These are phyloP conservation scores for Prinia subflava DNA, from an alignment of 2,113 vertebrate genomes.

Conservation along the genomic window DNA sequence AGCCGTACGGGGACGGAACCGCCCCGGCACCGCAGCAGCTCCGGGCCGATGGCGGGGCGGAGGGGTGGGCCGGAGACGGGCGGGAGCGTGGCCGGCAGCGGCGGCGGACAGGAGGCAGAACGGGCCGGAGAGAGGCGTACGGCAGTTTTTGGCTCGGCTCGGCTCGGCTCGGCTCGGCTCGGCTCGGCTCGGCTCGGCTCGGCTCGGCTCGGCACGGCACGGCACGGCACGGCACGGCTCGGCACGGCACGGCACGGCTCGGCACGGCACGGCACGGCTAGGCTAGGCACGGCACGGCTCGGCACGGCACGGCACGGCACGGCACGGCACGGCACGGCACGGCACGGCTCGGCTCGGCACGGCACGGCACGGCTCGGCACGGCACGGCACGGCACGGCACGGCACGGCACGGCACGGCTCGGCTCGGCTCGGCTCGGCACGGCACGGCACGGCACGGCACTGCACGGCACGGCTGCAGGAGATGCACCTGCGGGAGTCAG, in stretches of 20 bases:
- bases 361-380: too few relatives aligned
- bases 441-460: not conserved
- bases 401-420: too few relatives aligned
- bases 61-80: not conserved
- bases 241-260: too few relatives aligned
- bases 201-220: too few relatives aligned
- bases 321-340: too few relatives aligned
- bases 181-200: too few relatives aligned
- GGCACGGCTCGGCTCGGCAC: not conserved
- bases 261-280: not conserved
- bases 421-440: not conserved
- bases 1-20: not conserved
- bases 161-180: too few relatives aligned
- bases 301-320: not conserved
- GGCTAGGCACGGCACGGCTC: too few relatives aligned
- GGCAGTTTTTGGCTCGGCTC: not conserved
- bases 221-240: too few relatives aligned
- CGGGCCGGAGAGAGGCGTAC: not conserved
- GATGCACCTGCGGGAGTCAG: not conserved
- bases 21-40: not conserved
- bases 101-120: not conserved
- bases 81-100: not conserved
- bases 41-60: too few relatives aligned
- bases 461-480: too few relatives aligned
- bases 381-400: too few relatives aligned